Conservation (phyloP, 2,797 vertebrate species). For the Lemur catta region DNA sequence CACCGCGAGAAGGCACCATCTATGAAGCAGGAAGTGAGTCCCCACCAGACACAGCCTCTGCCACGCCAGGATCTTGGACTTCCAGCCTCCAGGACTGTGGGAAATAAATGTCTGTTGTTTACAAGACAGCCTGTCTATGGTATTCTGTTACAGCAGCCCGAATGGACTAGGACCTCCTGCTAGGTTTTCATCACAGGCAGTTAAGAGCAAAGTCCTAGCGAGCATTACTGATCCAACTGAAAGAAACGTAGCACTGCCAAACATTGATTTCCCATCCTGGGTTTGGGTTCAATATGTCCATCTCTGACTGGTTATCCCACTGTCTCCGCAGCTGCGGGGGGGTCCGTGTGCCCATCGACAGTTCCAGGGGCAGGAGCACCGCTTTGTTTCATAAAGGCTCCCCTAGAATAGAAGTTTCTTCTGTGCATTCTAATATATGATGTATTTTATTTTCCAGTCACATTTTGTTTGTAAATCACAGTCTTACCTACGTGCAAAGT, state of each 20-base stretch:
- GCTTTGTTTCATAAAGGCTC: not conserved
- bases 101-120: not conserved
- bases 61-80: not conserved
- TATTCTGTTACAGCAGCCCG: not conserved
- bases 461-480: not conserved
- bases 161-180: not conserved
- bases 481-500: not conserved
- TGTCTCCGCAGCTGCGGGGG: fast-evolving
- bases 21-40: not conserved
- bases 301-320: fast-evolving
- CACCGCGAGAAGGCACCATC: not conserved
- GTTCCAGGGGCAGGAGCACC: not conserved
- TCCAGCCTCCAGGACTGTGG: not conserved
- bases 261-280: not conserved
- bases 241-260: not conserved
- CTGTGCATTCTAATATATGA: not conserved
- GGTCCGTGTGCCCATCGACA: fast-evolving
- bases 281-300: not conserved
- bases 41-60: not conserved
- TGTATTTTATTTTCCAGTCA: not conserved
- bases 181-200: not conserved
- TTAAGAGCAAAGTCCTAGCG: not conserved
- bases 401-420: not conserved
- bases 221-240: not conserved
- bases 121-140: not conserved